Evolutionary conservation across 2,113 vertebrate genomes (phyloP).

Genomic region (Macroglossus sobrinus): DNA sequence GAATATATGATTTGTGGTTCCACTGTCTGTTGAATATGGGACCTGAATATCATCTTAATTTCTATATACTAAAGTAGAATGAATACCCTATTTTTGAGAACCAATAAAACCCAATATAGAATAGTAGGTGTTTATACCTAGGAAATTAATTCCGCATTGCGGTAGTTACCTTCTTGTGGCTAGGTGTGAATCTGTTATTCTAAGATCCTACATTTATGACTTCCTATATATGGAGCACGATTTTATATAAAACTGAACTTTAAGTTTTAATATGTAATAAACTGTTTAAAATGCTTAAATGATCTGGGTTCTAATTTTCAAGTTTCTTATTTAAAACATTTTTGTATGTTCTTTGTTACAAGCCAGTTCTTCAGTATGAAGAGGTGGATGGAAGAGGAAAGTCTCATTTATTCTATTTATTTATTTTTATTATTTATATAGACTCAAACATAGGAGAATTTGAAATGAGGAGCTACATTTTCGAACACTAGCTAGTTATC

Average conservation of each 20-base stretch:
- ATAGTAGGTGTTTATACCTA: background rate
- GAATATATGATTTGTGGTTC: conserved; percentile 26
- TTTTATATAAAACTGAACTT: background rate
- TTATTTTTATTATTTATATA: background rate
- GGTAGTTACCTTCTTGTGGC: background rate
- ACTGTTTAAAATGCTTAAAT: background rate
- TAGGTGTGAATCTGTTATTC: background rate
- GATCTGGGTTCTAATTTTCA: background rate
- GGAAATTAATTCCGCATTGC: background rate
- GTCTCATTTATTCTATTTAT: background rate
- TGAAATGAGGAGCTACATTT: background rate
- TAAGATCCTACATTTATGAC: background rate
- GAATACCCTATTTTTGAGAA: background rate
- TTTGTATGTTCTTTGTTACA: background rate
- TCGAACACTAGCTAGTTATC: background rate
- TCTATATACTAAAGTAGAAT: background rate
- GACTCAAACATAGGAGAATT: background rate
- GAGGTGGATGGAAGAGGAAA: background rate
- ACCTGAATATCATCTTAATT: background rate
- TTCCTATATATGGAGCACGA: background rate
- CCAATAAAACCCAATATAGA: background rate
- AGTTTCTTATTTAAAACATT: background rate
- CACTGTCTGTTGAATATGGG: background rate
- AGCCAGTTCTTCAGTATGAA: background rate
- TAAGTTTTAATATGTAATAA: background rate